Evolutionary conservation across 2,797 vertebrate genomes (phyloP).

Genomic region (Schizothorax lantsangensis): DNA sequence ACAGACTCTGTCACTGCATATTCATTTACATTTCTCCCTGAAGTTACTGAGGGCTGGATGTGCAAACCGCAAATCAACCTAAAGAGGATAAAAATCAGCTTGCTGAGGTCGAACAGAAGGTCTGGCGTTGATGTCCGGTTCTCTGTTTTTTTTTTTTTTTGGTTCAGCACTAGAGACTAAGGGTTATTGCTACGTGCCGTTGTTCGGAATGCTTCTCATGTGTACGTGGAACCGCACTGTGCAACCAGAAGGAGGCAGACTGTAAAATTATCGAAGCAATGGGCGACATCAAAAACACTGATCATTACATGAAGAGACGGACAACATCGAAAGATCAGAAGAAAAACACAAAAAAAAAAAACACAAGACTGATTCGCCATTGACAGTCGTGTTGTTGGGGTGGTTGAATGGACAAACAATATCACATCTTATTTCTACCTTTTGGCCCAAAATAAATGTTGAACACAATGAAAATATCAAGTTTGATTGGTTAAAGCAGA

Average conservation of each 20-base stretch:
- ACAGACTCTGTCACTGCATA: slow-evolving; percentile 64
- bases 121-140: slow-evolving; percentile 38
- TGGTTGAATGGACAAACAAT: slow-evolving; percentile 26
- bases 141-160: slow-evolving; percentile 66
- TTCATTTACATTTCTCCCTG: slow-evolving; percentile 65
- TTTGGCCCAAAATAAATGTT: slow-evolving; percentile 58
- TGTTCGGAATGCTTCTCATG: slow-evolving; percentile 63
- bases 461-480: slow-evolving; percentile 43
- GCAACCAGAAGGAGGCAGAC: slow-evolving; percentile 48
- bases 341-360: background rate
- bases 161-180: slow-evolving; percentile 65
- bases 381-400: background rate
- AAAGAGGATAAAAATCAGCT: slow-evolving; percentile 37
- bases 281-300: slow-evolving; percentile 13
- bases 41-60: slow-evolving; percentile 73
- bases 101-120: slow-evolving; percentile 36
- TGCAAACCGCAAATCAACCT: slow-evolving; percentile 59
- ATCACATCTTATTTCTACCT: slow-evolving; percentile 36
- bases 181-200: slow-evolving; percentile 62
- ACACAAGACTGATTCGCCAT: slow-evolving; percentile 6
- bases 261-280: slow-evolving; percentile 26
- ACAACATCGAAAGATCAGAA: slow-evolving; percentile 13
- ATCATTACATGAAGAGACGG: slow-evolving; percentile 11
- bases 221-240: slow-evolving; percentile 53
- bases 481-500: slow-evolving; percentile 43